Evolutionary conservation across 2,113 vertebrate genomes (phyloP).

Genomic region (Phyllostomus hastatus): DNA sequence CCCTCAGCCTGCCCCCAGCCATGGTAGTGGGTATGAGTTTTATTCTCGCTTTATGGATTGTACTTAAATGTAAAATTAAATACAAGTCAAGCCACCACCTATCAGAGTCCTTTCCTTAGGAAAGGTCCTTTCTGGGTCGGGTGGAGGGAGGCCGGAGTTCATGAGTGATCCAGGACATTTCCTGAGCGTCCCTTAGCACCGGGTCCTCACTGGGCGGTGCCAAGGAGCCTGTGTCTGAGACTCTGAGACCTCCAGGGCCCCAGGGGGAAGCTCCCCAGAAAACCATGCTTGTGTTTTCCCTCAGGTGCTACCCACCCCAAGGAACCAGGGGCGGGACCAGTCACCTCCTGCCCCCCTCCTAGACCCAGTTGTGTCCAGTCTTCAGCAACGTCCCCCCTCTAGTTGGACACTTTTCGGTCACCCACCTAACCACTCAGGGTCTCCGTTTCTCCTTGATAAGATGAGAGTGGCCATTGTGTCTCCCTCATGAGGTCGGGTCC

Average conservation of each 20-base stretch:
- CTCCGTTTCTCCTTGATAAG: neutral
- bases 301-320: neutral
- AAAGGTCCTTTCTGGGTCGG: neutral
- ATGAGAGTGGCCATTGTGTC: neutral
- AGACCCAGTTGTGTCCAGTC: neutral
- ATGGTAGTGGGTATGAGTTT: neutral
- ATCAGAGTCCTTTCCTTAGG: neutral
- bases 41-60: neutral
- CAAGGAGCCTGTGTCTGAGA: fast-evolving
- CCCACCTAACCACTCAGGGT: neutral
- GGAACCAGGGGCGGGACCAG: fast-evolving
- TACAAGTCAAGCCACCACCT: neutral
- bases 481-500: neutral
- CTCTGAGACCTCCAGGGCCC: neutral
- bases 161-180: neutral
- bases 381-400: neutral
- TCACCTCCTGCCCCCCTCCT: neutral
- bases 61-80: neutral
- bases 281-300: fast-evolving
- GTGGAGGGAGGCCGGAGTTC: neutral
- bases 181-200: neutral
- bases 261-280: neutral
- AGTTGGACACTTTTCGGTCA: neutral
- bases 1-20: neutral
- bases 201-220: neutral